Conservation (phyloP, 2,888 invertebrate species). For the Eutolmus rufibarbis region DNA sequence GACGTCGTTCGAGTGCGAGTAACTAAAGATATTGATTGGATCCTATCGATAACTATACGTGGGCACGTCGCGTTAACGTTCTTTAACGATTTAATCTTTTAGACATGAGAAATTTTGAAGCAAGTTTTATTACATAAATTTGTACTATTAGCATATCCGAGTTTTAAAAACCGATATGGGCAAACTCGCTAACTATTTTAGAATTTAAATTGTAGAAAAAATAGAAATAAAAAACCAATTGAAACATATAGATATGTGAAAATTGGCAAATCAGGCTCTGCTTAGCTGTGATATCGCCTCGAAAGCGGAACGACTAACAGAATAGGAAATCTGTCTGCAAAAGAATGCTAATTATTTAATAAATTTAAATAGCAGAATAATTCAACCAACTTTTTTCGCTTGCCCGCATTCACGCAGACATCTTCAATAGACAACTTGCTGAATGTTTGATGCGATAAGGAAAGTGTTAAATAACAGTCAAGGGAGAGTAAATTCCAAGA, state of each 20-base stretch:
- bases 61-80: neutral
- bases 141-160: no score
- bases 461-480: neutral
- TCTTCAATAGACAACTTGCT: neutral
- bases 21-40: neutral
- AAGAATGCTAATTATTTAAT: neutral
- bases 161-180: no score
- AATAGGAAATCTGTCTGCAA: no score
- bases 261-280: no score
- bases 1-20: neutral
- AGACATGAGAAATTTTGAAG: neutral
- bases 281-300: no score
- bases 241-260: no score
- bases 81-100: neutral
- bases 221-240: no score
- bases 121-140: neutral
- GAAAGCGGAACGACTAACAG: no score
- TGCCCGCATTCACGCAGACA: neutral
- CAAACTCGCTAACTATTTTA: no score
- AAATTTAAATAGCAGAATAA: neutral
- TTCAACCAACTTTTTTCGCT: neutral
- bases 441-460: neutral
- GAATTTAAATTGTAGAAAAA: no score
- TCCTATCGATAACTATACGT: neutral
- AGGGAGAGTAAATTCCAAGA: neutral